A percentile compares a stretch with the other conserved stretches of the same genome.
Conservation (phyloP, 2,113 vertebrate species). For the Myocastor coypus region DNA sequence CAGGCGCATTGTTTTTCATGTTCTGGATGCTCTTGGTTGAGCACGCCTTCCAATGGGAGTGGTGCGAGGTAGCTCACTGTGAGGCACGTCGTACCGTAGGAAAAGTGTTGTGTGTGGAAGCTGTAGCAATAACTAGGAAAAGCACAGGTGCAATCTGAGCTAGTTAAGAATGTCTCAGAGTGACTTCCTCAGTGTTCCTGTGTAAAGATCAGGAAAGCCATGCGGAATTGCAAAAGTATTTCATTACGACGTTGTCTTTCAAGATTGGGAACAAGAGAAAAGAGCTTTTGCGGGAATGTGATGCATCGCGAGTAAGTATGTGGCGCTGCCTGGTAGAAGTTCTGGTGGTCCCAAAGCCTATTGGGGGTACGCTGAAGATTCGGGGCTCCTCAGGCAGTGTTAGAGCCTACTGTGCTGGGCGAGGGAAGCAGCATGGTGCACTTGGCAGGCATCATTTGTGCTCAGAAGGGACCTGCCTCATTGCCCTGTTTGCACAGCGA, state of each 20-base stretch:
- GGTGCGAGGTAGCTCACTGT: neutral
- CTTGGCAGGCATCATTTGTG: neutral
- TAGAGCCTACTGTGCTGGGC: neutral
- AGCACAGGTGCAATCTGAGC: neutral
- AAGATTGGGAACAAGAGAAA: neutral
- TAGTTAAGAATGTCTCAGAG: neutral
- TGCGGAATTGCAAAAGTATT: neutral
- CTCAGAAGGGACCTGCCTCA: neutral
- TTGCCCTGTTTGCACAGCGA: neutral
- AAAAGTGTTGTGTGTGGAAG: neutral
- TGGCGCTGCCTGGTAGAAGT: neutral
- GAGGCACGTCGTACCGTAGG: neutral
- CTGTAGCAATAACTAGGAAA: neutral
- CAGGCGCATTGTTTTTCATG: neutral
- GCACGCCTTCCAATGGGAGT: neutral
- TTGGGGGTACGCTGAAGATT: neutral
- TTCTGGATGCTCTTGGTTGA: neutral
- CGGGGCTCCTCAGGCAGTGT: neutral
- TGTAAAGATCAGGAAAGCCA: neutral
- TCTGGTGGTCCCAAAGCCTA: neutral
- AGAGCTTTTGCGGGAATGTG: neutral
- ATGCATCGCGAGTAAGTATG: neutral
- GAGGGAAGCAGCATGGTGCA: neutral
- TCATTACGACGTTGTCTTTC: neutral
- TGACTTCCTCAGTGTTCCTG: neutral